Percentiles rank a stretch among this genome's conserved stretches.
phyloP scores from a whole-genome alignment of 2,797 vertebrate species.

The Furcifer pardalis region DNA sequence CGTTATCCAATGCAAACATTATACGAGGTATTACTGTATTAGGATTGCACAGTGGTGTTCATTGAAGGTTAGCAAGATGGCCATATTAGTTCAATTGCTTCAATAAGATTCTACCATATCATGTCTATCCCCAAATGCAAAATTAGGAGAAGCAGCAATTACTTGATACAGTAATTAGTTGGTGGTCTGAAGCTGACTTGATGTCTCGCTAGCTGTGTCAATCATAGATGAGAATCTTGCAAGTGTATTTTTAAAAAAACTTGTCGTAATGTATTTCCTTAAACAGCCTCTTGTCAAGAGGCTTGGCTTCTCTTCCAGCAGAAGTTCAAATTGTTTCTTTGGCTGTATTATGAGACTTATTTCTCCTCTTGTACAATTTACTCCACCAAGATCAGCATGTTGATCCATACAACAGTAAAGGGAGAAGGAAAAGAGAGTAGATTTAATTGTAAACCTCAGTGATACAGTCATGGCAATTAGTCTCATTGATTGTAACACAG shows the following conservation, averaged over 20 bases:
- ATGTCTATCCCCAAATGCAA: neutral
- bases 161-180: neutral
- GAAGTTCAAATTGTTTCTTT: neutral
- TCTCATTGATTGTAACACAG: neutral
- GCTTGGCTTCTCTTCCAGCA: neutral
- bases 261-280: neutral
- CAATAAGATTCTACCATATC: neutral
- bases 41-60: neutral
- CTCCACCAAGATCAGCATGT: constrained; percentile 1
- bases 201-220: neutral
- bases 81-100: neutral
- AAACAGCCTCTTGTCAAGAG: too few species aligned
- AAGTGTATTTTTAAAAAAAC: neutral
- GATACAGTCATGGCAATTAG: constrained; percentile 4
- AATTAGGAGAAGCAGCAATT: neutral
- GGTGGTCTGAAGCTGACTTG: neutral
- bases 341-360: neutral
- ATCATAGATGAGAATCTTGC: neutral
- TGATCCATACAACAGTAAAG: neutral
- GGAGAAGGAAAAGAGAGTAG: accelerated
- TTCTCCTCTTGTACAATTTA: neutral
- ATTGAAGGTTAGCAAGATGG: neutral
- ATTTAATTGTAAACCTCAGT: constrained; percentile 2
- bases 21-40: too few species aligned
- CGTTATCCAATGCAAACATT: too few species aligned